These are phyloP conservation scores for Sciaenops ocellatus DNA, from an alignment of 2,797 vertebrate genomes.

Conservation along the genomic window DNA sequence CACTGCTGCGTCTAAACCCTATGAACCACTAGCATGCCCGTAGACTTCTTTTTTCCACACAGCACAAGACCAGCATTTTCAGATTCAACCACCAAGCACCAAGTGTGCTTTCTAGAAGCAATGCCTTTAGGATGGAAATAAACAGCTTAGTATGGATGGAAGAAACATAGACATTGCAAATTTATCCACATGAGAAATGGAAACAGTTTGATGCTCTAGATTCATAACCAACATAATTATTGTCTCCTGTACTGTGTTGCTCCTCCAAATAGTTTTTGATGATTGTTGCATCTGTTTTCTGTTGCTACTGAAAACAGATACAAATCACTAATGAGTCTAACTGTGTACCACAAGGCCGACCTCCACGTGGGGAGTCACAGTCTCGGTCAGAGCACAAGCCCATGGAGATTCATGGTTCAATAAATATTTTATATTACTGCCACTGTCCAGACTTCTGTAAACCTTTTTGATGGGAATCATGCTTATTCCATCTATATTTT, in stretches of 20 bases:
- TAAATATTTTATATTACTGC: conserved; percentile 28
- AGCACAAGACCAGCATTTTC: not conserved
- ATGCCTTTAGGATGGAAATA: not conserved
- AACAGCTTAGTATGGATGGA: not conserved
- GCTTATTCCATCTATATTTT: conserved; percentile 23
- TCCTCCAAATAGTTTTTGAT: conserved; percentile 26
- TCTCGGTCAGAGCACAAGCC: conserved; percentile 9
- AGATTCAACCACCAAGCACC: not conserved
- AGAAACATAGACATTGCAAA: conserved; percentile 11
- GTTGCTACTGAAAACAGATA: conserved; percentile 21
- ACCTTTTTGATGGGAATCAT: conserved; percentile 27
- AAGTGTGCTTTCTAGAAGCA: not conserved
- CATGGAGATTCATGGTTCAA: not conserved
- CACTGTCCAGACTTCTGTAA: not conserved
- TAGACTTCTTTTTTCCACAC: not conserved
- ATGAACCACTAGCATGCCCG: not conserved
- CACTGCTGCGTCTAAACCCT: not conserved
- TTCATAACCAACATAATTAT: conserved; percentile 32
- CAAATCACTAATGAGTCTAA: conserved; percentile 38
- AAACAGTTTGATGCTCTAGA: conserved; percentile 16
- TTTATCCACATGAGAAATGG: not conserved
- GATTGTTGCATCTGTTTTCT: conserved; percentile 26
- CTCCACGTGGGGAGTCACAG: conserved; percentile 22
- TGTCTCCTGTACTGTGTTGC: conserved; percentile 18
- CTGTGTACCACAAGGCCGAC: conserved; percentile 1